Conservation (phyloP, 2,113 vertebrate species). For the Melanostigma gelatinosum region DNA sequence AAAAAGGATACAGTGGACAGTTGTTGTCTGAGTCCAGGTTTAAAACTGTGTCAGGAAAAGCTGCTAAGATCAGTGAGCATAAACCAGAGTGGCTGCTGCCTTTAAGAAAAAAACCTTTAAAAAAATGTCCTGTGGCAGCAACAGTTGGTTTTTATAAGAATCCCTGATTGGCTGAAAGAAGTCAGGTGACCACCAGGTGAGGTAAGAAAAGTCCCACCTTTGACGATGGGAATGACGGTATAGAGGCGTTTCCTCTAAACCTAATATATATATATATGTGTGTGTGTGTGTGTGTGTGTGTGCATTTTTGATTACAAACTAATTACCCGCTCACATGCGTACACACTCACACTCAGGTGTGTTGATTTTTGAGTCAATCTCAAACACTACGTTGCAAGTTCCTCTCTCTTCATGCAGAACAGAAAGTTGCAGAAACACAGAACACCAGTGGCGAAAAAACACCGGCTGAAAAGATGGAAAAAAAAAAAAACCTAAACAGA, state of each 20-base stretch:
- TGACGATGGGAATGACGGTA: conserved; percentile 76
- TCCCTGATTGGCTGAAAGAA: conserved; percentile 88
- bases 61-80: conserved; percentile 61
- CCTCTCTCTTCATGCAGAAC: conserved; percentile 77
- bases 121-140: conserved; percentile 77
- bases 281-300: conserved; percentile 16
- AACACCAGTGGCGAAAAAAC: conserved; percentile 68
- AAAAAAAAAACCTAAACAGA: conserved; percentile 42
- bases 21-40: conserved; percentile 68
- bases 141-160: conserved; percentile 83
- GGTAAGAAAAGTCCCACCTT: conserved; percentile 81
- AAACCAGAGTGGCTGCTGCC: conserved; percentile 69
- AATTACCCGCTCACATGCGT: conserved; percentile 66
- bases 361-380: conserved; percentile 70
- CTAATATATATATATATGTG: too few relatives aligned
- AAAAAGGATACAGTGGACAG: conserved; percentile 66
- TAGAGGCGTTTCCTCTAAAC: conserved; percentile 69
- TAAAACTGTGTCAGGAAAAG: conserved; percentile 66
- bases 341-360: conserved; percentile 55
- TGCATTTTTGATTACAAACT: conserved; percentile 68
- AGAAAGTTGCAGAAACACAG: conserved; percentile 67
- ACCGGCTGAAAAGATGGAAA: conserved; percentile 63
- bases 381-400: conserved; percentile 69
- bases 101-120: conserved; percentile 74
- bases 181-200: conserved; percentile 86